These are phyloP conservation scores for Matsumyia berberina DNA, from an alignment of 2,888 invertebrate genomes.

Conservation along the genomic window DNA sequence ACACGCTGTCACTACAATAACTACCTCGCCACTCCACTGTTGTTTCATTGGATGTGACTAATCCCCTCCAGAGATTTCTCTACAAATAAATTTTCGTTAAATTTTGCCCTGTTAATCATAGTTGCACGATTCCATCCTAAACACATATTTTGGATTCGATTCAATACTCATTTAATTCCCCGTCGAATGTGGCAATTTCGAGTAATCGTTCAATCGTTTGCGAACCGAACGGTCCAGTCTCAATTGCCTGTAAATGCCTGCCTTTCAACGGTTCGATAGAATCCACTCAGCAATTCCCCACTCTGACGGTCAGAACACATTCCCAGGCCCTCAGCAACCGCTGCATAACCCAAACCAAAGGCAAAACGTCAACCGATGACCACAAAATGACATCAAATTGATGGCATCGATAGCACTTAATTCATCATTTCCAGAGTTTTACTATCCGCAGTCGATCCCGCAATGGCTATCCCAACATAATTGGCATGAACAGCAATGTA, in stretches of 20 bases:
- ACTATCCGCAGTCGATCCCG: constrained; percentile 54
- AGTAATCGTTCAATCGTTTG: constrained; percentile 71
- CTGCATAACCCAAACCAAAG: constrained; percentile 45
- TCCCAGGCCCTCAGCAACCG: constrained; percentile 45
- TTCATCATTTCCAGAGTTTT: constrained; percentile 72
- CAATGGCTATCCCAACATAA: constrained; percentile 55
- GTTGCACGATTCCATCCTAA: constrained; percentile 71
- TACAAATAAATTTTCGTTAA: constrained; percentile 10
- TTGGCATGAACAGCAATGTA: constrained; percentile 72
- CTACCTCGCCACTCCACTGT: too few species aligned
- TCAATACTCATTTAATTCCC: constrained; percentile 70
- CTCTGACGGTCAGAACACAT: constrained; percentile 4
- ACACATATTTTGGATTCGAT: constrained; percentile 62
- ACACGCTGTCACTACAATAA: too few species aligned
- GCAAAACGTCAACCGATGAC: constrained; percentile 72
- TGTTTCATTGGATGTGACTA: background rate
- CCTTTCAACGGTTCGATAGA: constrained; percentile 37
- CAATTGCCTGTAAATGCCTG: constrained; percentile 55
- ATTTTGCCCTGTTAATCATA: constrained; percentile 43
- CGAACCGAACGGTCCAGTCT: constrained; percentile 37
- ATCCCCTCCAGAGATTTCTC: background rate
- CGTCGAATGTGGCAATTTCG: constrained; percentile 61
- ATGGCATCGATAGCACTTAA: constrained; percentile 77
- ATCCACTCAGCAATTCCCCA: constrained; percentile 38
- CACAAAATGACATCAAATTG: constrained; percentile 77